Evolutionary conservation across 2,113 vertebrate species (phyloP), one percentile per base, ranked within the genome.

Genomic region (Limanda limanda): DNA sequence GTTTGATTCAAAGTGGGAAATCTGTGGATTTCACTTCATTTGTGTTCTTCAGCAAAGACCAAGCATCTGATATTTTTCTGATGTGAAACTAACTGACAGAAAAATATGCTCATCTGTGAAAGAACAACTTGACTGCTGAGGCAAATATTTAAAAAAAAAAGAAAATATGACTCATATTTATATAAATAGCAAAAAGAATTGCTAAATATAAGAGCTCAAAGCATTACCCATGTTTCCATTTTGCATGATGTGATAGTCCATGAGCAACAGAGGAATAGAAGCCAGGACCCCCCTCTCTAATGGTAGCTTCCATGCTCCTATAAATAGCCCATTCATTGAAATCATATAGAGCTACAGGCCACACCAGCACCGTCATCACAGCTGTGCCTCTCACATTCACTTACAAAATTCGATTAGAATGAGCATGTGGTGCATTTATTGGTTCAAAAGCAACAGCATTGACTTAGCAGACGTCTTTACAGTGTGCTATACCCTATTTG

Each of bases 261-360:
- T 9, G 21, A 42, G 20, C 47, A 67, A 47, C 37, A 4, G 21
- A 51, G 52, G 17, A 21, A 74, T 35, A 67, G 65, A 74, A 64
- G 51, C 51, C 17, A 14, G 40, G 40, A 51, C 42, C 84, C 85
- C 83, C 81, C 83, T 56, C 67, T 66, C 35, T 14, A 35, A 61
- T 89, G 88, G 90, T 85, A 60, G 21, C 78, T 57, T 84, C 88
- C 82, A 62, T 62, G 60, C 24, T 69, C 11, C 88, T 90, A 90
- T 85, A 91, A 91, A 90, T 91, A 89, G 51, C 77, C 76, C 85
- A 88, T 90, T 91, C 86, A 91, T 74, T 79, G 67, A 48, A 31
- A 78, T 21, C 74, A 76, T 78, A 80, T 68, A 85, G 65, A 78
- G 58, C 61, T 61, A 62, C 65, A 63, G 73, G 61, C 62, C 78